A percentile compares a stretch with the other conserved stretches of the same genome.
phyloP scores from a whole-genome alignment of 2,113 vertebrate species.

The Lagenorhynchus albirostris region DNA sequence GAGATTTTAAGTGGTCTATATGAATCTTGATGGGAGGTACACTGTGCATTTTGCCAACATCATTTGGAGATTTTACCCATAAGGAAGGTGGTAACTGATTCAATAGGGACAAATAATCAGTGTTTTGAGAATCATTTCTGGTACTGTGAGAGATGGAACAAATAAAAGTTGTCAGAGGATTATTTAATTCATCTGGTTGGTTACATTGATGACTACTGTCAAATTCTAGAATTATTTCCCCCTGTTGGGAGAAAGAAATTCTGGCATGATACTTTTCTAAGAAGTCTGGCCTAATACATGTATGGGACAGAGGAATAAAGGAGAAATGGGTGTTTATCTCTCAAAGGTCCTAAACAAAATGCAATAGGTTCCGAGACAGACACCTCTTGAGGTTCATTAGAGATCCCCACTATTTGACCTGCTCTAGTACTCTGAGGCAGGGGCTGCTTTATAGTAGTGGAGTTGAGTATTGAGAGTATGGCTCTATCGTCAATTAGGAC shows the following conservation, averaged over 20 bases:
- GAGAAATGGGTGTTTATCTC: neutral
- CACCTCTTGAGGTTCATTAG: no score
- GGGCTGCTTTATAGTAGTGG: neutral
- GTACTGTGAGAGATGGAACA: neutral
- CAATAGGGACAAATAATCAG: neutral
- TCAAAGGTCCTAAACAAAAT: neutral
- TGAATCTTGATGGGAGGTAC: neutral
- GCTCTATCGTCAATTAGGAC: no score
- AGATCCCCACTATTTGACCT: neutral
- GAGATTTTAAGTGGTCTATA: neutral
- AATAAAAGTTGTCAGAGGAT: neutral
- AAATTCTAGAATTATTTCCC: neutral
- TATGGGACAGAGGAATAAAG: neutral
- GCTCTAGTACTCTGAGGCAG: neutral
- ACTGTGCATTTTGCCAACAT: neutral
- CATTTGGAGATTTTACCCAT: neutral
- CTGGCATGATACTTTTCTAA: neutral
- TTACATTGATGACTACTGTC: neutral
- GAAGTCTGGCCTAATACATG: neutral
- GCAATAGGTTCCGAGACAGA: neutral
- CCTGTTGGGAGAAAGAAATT: neutral
- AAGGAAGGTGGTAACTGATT: neutral
- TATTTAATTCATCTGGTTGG: neutral
- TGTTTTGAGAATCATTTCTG: neutral
- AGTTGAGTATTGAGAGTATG: neutral